Evolutionary conservation across 2,797 vertebrate genomes (phyloP).

Genomic region (Lophius americanus): DNA sequence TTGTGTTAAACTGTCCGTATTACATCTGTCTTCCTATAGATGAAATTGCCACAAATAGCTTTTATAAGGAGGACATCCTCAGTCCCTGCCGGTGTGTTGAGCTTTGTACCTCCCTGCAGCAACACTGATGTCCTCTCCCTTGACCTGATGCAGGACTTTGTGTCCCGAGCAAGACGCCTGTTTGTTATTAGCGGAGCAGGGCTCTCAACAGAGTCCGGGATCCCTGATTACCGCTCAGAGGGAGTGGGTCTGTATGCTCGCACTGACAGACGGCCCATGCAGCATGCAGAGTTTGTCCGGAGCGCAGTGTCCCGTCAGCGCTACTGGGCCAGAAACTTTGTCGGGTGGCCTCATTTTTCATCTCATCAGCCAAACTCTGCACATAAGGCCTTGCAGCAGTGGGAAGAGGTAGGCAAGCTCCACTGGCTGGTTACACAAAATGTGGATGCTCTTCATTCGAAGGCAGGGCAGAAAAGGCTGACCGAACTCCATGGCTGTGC

Average conservation of each 20-base stretch:
- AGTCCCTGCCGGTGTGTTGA: conserved; percentile 31
- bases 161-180: conserved; percentile 82
- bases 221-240: conserved; percentile 96
- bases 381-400: conserved; percentile 83
- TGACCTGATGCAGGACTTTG: conserved; percentile 86
- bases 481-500: conserved; percentile 93
- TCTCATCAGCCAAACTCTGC: conserved; percentile 88
- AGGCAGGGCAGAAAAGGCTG: conserved; percentile 87
- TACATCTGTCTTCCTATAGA: conserved; percentile 55
- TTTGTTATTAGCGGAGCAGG: conserved; percentile 93
- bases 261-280: conserved; percentile 89
- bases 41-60: conserved; percentile 62
- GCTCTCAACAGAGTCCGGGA: conserved; percentile 95
- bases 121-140: conserved; percentile 77
- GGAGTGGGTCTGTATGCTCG: conserved; percentile 92
- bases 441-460: conserved; percentile 93
- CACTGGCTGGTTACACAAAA: conserved; percentile 98
- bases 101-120: conserved; percentile 88
- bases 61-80: conserved; percentile 46
- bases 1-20: too few relatives aligned
- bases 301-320: conserved; percentile 87
- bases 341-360: conserved; percentile 95
- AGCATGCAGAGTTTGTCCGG: conserved; percentile 88
- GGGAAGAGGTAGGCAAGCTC: conserved; percentile 89
- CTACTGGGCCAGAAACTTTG: conserved; percentile 97